A percentile compares a stretch with the other conserved stretches of the same genome.
Conservation (phyloP, 2,888 invertebrate species). For the Drosophila meridiana region DNA sequence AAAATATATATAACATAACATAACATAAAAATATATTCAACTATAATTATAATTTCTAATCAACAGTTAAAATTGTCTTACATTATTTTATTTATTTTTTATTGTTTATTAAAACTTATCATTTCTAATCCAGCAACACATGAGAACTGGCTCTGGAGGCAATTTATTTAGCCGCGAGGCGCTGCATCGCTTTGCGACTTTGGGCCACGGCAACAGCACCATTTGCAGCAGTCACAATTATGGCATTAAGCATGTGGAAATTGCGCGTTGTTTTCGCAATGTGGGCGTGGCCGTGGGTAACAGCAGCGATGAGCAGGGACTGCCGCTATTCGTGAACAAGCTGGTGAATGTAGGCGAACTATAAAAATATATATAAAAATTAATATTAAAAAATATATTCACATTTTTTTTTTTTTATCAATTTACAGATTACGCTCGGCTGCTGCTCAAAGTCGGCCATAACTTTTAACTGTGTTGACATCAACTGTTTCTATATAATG, state of each 20-base stretch:
- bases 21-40: too few relatives aligned
- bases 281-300: conserved; percentile 95
- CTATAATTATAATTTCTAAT: too few relatives aligned
- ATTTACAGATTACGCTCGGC: conserved; percentile 89
- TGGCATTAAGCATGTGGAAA: conserved; percentile 82
- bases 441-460: conserved; percentile 97
- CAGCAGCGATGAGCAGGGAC: conserved; percentile 92
- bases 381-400: not conserved
- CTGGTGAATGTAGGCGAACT: conserved; percentile 37
- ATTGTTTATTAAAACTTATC: too few relatives aligned
- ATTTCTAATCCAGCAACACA: conserved; percentile 86
- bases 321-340: conserved; percentile 96
- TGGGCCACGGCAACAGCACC: conserved; percentile 89
- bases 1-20: not conserved
- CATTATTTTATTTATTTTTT: too few relatives aligned
- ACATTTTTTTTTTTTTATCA: too few relatives aligned
- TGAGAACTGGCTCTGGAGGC: conserved; percentile 96
- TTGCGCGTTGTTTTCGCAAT: conserved; percentile 91
- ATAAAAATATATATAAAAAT: too few relatives aligned
- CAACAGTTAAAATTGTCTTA: too few relatives aligned
- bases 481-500: conserved; percentile 96
- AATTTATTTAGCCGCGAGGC: conserved; percentile 96
- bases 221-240: conserved; percentile 85
- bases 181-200: conserved; percentile 90
- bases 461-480: conserved; percentile 97